Evolutionary conservation across 2,797 vertebrate species (phyloP).

Genomic region (Alauda arvensis): DNA sequence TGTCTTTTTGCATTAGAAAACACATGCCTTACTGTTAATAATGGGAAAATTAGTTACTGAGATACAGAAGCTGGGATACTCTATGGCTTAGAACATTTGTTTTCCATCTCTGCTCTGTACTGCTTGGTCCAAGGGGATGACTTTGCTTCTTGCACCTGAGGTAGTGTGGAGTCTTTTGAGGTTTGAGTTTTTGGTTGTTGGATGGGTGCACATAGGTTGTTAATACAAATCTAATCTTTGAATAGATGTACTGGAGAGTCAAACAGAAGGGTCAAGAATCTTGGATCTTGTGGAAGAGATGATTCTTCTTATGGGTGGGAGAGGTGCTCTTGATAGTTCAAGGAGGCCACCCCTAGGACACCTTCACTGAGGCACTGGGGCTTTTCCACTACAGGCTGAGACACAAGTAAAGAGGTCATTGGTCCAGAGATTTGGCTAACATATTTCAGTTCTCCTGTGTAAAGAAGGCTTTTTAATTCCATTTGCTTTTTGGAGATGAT

Average conservation of each 20-base stretch:
- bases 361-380: neutral
- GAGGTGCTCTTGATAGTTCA: neutral
- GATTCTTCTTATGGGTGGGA: neutral
- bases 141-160: neutral
- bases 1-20: neutral
- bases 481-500: neutral
- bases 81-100: neutral
- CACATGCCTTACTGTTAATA: neutral
- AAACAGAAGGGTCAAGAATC: neutral
- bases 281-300: neutral
- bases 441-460: neutral
- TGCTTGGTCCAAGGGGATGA: neutral
- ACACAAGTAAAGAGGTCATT: neutral
- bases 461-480: neutral
- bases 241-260: neutral
- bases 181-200: neutral
- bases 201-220: neutral
- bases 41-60: neutral
- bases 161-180: neutral
- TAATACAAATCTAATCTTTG: neutral
- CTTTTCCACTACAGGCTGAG: neutral
- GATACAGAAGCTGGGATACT: neutral
- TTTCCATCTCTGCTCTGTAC: neutral
- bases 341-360: neutral
- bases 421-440: neutral